These are phyloP conservation scores for Agriopis leucophaearia DNA, from an alignment of 2,888 invertebrate species.

Conservation along the genomic window DNA sequence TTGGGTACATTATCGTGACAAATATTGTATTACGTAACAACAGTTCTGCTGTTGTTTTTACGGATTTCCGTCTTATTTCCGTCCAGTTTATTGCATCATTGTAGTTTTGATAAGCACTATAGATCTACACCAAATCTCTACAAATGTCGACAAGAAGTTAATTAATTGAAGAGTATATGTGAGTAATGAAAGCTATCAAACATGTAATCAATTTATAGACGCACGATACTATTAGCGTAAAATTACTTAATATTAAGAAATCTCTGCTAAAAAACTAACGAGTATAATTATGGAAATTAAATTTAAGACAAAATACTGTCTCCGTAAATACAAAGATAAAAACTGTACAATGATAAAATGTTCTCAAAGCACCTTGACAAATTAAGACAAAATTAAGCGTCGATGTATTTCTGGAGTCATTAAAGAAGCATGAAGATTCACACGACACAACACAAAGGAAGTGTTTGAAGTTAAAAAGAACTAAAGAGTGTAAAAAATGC, in stretches of 20 bases:
- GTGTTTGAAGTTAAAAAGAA: conserved; percentile 54
- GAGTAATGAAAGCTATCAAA: neutral
- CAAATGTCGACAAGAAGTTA: neutral
- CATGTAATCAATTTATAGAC: neutral
- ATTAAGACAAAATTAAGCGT: conserved; percentile 32
- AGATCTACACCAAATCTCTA: neutral
- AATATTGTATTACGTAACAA: conserved; percentile 14
- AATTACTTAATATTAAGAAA: too few species aligned
- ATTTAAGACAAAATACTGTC: too few species aligned
- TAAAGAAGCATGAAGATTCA: conserved; percentile 43
- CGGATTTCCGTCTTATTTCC: conserved; percentile 13
- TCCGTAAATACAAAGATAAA: neutral
- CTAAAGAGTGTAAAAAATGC: conserved; percentile 66
- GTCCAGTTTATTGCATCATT: conserved; percentile 19
- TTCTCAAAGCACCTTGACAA: conserved; percentile 23
- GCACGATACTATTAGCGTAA: neutral
- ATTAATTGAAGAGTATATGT: neutral
- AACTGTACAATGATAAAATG: conserved; percentile 15
- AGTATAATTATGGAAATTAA: too few species aligned
- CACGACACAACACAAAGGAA: conserved; percentile 55
- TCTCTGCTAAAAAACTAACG: neutral
- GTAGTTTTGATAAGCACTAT: neutral
- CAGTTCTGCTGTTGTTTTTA: conserved; percentile 4
- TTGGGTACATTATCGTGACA: conserved; percentile 21
- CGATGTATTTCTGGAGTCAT: conserved; percentile 41